These are phyloP conservation scores for Thereva unica DNA, from an alignment of 2,888 invertebrate species.

Conservation along the genomic window DNA sequence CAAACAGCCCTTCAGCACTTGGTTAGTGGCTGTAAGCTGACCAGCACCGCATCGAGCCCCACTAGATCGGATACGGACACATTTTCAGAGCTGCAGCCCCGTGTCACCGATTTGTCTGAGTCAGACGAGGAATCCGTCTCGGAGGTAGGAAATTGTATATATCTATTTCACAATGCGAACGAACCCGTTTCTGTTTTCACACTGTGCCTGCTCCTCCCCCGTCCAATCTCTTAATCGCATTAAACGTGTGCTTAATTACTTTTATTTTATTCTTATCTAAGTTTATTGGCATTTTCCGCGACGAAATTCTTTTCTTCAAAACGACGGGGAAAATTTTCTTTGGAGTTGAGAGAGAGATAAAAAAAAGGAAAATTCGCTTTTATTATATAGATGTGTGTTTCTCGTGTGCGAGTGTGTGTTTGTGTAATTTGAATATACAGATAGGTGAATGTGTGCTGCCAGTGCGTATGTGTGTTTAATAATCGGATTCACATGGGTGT, in stretches of 20 bases:
- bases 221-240: not conserved
- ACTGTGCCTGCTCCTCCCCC: not conserved
- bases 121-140: constrained; percentile 96
- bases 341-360: no score
- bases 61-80: constrained; percentile 86
- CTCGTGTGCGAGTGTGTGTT: no score
- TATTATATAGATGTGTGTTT: no score
- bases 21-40: constrained; percentile 60
- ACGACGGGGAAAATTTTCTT: no score
- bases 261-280: no score
- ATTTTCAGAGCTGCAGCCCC: constrained; percentile 80
- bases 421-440: no score
- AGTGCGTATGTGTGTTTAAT: no score
- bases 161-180: constrained; percentile 42
- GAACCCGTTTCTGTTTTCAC: not conserved
- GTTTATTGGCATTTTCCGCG: no score
- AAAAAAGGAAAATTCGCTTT: no score
- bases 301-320: no score
- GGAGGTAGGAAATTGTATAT: constrained; percentile 76
- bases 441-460: no score
- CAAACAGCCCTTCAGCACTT: constrained; percentile 60
- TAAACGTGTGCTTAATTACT: not conserved
- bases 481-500: no score
- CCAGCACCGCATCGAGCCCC: constrained; percentile 83
- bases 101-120: constrained; percentile 92